A percentile compares a stretch with the other conserved stretches of the same genome.
These are phyloP conservation scores for Rhopalosiphum maidis DNA, from an alignment of 1,140 invertebrate species.

Conservation along the genomic window DNA sequence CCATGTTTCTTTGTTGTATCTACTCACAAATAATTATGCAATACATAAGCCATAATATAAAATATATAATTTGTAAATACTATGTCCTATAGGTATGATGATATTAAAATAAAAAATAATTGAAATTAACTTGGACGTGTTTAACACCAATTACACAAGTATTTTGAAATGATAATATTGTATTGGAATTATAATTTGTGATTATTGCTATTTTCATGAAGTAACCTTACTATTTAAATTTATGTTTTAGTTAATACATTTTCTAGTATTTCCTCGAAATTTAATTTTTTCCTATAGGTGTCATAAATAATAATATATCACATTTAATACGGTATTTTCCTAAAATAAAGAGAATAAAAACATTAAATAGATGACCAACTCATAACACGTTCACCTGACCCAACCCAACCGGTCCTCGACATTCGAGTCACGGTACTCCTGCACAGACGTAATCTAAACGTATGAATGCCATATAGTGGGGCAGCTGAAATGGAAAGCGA, in stretches of 20 bases:
- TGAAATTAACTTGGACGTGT: background rate
- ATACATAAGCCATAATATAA: background rate
- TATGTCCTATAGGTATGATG: background rate
- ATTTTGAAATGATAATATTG: background rate
- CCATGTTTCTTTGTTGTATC: background rate
- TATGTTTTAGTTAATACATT: background rate
- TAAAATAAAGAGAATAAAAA: background rate
- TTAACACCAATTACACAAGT: background rate
- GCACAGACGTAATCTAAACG: slow-evolving; percentile 50
- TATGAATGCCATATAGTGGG: slow-evolving; percentile 43
- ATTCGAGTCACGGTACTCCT: slow-evolving; percentile 53
- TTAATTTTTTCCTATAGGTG: background rate
- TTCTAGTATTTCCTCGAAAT: background rate
- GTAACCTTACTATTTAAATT: background rate
- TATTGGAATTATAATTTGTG: background rate
- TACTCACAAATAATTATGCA: background rate
- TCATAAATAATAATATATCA: background rate
- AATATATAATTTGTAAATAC: background rate
- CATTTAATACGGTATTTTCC: background rate
- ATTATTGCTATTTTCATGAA: background rate
- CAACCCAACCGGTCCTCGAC: slow-evolving; percentile 54
- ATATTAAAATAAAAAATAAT: background rate
- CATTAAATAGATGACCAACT: slow-evolving; percentile 22
- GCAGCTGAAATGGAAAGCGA: slow-evolving; percentile 56
- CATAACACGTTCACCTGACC: slow-evolving; percentile 54